phyloP scores from a whole-genome alignment of 2,888 invertebrate genomes.

The Leistus spinibarbis region DNA sequence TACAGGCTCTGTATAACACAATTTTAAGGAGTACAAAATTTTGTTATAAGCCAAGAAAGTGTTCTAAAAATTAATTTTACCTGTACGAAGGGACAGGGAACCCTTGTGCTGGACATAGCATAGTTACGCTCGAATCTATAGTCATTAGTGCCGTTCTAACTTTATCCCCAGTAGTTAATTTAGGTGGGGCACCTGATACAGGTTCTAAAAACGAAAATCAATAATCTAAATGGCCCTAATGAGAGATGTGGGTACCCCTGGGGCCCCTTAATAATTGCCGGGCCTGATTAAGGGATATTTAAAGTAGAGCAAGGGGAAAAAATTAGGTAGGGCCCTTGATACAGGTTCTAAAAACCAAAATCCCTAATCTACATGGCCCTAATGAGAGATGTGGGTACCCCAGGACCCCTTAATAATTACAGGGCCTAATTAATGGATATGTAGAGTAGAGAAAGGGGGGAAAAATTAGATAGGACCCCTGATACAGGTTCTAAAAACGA shows the following conservation, averaged over 20 bases:
- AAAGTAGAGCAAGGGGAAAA: too few relatives aligned
- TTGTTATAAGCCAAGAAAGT: too few relatives aligned
- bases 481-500: conserved; percentile 61
- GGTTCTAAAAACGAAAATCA: conserved; percentile 56
- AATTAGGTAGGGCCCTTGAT: conserved; percentile 66
- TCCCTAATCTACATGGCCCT: not conserved
- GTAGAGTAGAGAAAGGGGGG: too few relatives aligned
- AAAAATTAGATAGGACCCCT: conserved; percentile 67
- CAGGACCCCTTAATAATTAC: too few relatives aligned
- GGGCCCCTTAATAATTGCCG: too few relatives aligned
- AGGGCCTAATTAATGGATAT: too few relatives aligned
- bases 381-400: not conserved
- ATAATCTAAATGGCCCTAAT: not conserved
- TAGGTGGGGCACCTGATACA: conserved; percentile 66
- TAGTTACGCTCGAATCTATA: conserved; percentile 62
- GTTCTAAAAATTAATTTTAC: too few relatives aligned
- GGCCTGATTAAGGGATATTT: too few relatives aligned
- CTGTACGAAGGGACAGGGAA: conserved; percentile 76
- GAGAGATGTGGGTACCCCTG: conserved; percentile 1
- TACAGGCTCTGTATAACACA: conserved; percentile 61
- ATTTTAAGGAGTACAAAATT: too few relatives aligned
- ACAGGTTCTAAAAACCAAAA: conserved; percentile 59
- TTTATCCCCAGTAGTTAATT: conserved; percentile 61
- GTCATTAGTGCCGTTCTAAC: conserved; percentile 66
- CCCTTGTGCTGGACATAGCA: conserved; percentile 77